These are phyloP conservation scores for Myiagra hebetior DNA, from an alignment of 2,113 vertebrate genomes.

Conservation along the genomic window DNA sequence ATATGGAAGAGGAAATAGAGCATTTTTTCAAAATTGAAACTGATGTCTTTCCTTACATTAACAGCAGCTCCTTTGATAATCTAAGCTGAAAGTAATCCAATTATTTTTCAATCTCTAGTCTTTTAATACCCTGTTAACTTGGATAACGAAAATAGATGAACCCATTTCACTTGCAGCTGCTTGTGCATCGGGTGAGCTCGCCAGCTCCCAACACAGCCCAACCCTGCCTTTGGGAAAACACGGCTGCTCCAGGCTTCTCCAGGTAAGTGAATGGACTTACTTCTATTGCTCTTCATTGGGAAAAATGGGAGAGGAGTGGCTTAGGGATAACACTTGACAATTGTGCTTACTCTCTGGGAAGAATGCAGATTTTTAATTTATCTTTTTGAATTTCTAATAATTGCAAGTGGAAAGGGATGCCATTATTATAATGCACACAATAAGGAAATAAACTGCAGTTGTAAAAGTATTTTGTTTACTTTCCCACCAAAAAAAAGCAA, in stretches of 20 bases:
- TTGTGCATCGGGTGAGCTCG: background rate
- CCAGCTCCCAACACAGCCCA: background rate
- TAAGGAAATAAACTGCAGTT: background rate
- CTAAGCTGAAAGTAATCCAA: constrained; percentile 23
- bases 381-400: background rate
- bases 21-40: background rate
- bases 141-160: background rate
- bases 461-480: background rate
- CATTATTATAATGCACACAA: background rate
- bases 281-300: background rate
- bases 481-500: background rate
- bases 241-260: background rate
- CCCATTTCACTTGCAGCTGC: background rate
- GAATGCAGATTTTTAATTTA: background rate
- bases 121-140: background rate
- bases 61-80: background rate
- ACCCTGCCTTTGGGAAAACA: background rate
- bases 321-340: background rate
- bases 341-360: background rate
- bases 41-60: background rate
- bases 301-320: background rate
- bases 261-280: background rate
- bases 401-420: background rate
- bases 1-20: background rate
- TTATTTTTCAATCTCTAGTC: background rate